Evolutionary conservation across 2,113 vertebrate genomes (phyloP), one percentile per base, ranked within the genome.

Genomic region (Chelonoidis abingdonii): DNA sequence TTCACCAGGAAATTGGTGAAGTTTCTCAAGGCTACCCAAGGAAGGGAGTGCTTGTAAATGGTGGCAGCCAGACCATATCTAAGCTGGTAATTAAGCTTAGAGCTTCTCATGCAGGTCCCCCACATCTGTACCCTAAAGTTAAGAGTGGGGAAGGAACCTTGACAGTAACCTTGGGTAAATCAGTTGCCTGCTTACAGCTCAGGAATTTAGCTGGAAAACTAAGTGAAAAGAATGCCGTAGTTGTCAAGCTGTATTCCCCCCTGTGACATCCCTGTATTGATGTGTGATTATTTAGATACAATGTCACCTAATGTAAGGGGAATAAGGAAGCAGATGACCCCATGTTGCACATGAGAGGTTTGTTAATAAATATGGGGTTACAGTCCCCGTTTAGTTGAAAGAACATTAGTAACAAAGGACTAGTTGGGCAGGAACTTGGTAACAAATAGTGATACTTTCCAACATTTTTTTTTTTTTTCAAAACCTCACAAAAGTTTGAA

Each of bases 91-190:
- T 44, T 44, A 44, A 44, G 44, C 6, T 44, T 44, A 44, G 44
- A 7, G 44, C 44, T 44, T 44, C 44, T 44, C 44, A 44, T 44
- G 44, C 44, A 44, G 44, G 44, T 44, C 44, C 8, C 44, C 44
- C 44, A 44, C 44, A 44, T 44, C 44, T 44, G 44, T 44, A 44
- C 44, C 44, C 6, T 44, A 44, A 44, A 44, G 44, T 44, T 44
- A 44, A 44, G 44, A 44, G 44, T 44, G 44, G 44, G 44, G 44
- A 44, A 44, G 44, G 44, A 44, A 44, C 44, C 7, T 44, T 44
- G 44, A 44, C 44, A 44, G 44, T 44, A 44, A 8, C 92, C 56
- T 93, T 93, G 79, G 85, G 57, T 54, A 95, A 95, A 94, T 95
- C 85, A 83, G 78, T 86, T 92, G 53, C 86, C 83, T 93, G 62